A percentile compares a stretch with the other conserved stretches of the same genome.
These are phyloP conservation scores for Spodoptera littoralis DNA, from an alignment of 2,888 invertebrate genomes.

Conservation along the genomic window DNA sequence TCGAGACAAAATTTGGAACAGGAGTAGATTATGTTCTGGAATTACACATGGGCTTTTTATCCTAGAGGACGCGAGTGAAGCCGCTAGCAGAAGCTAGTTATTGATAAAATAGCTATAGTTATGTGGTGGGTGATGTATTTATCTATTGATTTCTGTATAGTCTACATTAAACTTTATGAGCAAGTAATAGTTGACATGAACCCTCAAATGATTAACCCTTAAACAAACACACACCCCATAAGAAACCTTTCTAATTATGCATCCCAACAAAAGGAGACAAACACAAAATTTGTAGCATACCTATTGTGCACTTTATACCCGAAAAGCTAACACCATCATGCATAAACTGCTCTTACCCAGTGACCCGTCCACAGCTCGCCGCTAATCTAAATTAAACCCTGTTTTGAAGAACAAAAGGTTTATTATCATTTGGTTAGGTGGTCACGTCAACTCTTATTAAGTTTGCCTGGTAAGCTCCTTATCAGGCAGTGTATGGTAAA, in stretches of 20 bases:
- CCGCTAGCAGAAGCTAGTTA: too few relatives aligned
- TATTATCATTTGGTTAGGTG: conserved; percentile 66
- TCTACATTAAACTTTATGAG: too few relatives aligned
- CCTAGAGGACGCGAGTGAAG: too few relatives aligned
- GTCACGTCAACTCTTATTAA: conserved; percentile 81
- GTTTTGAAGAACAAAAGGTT: conserved; percentile 67
- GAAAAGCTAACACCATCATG: conserved; percentile 71
- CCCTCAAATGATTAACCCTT: not conserved
- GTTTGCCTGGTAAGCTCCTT: conserved; percentile 84
- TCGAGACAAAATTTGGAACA: too few relatives aligned
- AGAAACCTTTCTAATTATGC: conserved; percentile 41
- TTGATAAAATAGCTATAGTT: too few relatives aligned
- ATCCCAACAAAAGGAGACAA: conserved; percentile 52
- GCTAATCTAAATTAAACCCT: conserved; percentile 73
- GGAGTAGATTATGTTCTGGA: too few relatives aligned
- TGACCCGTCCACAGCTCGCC: conserved; percentile 57
- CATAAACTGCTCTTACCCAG: conserved; percentile 72
- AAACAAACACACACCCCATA: conserved; percentile 1
- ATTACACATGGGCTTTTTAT: too few relatives aligned
- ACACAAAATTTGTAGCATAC: conserved; percentile 64
- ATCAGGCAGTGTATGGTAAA: conserved; percentile 85
- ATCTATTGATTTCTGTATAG: too few relatives aligned
- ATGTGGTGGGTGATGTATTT: too few relatives aligned
- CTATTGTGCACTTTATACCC: conserved; percentile 69
- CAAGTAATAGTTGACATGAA: not conserved